Evolutionary conservation across 53 echinoderm and acorn worm species (phyloP).

Genomic region (Temnopleurus reevesii): DNA sequence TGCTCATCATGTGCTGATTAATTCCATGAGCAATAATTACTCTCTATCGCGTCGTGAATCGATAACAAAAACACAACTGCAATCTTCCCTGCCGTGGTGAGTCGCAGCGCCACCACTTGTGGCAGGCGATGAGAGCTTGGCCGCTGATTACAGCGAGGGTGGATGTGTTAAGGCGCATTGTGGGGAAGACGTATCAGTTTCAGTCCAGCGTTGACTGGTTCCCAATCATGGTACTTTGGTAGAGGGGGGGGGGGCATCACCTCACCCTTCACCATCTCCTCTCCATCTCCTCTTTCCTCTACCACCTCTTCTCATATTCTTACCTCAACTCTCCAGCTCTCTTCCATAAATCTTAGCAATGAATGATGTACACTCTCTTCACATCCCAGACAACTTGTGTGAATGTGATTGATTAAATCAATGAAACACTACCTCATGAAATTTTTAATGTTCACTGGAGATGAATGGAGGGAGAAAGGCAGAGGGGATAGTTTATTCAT

Average conservation of each 20-base stretch:
- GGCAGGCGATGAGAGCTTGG: constrained; percentile 13
- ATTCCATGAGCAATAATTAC: constrained; percentile 61
- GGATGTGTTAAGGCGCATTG: constrained; percentile 26
- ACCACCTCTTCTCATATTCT: constrained; percentile 16
- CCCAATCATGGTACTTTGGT: constrained; percentile 1
- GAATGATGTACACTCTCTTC: constrained; percentile 37
- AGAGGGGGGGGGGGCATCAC: constrained; percentile 2
- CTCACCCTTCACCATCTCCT: constrained; percentile 31
- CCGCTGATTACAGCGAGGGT: not conserved
- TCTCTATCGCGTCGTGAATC: constrained; percentile 52
- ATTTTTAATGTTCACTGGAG: constrained; percentile 34
- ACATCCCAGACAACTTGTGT: constrained; percentile 52
- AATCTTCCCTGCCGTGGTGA: constrained; percentile 15
- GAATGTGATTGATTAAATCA: constrained; percentile 63
- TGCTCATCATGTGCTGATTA: constrained; percentile 58
- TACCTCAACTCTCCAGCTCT: not conserved
- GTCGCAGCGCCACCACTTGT: not conserved
- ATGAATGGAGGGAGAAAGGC: constrained; percentile 20
- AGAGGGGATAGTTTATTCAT: constrained; percentile 46
- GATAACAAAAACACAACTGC: constrained; percentile 57
- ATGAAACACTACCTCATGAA: constrained; percentile 62
- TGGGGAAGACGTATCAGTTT: constrained; percentile 41
- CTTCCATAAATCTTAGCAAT: constrained; percentile 49
- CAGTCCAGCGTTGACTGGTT: constrained; percentile 42
- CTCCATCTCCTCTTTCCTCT: not conserved